phyloP scores from a whole-genome alignment of 2,797 vertebrate genomes.

The Microcaecilia unicolor region DNA sequence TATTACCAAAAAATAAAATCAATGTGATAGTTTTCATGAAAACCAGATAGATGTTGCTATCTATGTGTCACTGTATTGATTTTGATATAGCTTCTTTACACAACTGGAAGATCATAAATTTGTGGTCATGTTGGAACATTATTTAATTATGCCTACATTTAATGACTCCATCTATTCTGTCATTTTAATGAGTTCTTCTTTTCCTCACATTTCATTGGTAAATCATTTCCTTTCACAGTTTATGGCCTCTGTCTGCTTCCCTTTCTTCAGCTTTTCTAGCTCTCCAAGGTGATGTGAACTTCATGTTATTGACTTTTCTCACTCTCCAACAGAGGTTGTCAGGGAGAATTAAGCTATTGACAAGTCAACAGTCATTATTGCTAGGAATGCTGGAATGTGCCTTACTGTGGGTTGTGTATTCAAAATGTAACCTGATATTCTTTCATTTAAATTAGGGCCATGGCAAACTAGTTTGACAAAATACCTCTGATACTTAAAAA shows the following conservation, averaged over 20 bases:
- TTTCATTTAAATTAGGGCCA: conserved; percentile 14
- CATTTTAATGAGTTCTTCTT: conserved; percentile 49
- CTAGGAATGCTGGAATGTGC: conserved; percentile 38
- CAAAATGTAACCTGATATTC: conserved; percentile 20
- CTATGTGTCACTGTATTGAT: conserved; percentile 20
- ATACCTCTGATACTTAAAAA: neutral
- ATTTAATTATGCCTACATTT: conserved; percentile 32
- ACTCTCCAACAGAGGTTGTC: conserved; percentile 43
- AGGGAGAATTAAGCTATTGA: conserved; percentile 57
- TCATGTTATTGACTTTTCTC: conserved; percentile 53
- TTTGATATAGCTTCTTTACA: conserved; percentile 19
- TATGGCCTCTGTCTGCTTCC: conserved; percentile 43
- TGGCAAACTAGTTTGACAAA: neutral
- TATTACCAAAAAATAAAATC: too few species aligned
- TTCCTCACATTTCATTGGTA: conserved; percentile 62
- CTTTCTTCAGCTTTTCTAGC: conserved; percentile 47
- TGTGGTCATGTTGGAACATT: conserved; percentile 29
- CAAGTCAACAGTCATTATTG: conserved; percentile 42
- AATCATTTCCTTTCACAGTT: conserved; percentile 54
- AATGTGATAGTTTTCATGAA: conserved; percentile 14
- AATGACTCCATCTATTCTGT: conserved; percentile 37
- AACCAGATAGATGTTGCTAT: neutral
- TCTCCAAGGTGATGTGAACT: conserved; percentile 54
- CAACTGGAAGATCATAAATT: conserved; percentile 24
- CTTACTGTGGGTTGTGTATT: conserved; percentile 16